These are phyloP conservation scores for Platycheirus rosarum DNA, from an alignment of 2,888 invertebrate genomes.

Conservation along the genomic window DNA sequence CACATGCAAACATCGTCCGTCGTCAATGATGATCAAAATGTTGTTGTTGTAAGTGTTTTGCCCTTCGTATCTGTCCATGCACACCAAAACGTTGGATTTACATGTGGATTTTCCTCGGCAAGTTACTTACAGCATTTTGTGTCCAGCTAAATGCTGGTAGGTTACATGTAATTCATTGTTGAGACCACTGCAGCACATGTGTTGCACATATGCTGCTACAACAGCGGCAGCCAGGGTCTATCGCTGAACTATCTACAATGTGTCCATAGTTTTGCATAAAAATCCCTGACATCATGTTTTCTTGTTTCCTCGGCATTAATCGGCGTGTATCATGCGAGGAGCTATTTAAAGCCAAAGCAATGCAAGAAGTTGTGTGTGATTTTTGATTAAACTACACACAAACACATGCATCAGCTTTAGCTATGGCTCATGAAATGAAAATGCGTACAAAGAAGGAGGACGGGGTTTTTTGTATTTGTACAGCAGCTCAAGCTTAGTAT, in stretches of 20 bases:
- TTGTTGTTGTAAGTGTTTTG: constrained; percentile 39
- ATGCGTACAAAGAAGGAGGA: constrained; percentile 36
- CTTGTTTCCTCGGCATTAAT: constrained; percentile 70
- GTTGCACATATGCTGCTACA: constrained; percentile 68
- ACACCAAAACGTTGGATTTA: constrained; percentile 53
- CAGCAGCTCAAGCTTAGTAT: constrained; percentile 21
- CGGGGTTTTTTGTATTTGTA: not conserved
- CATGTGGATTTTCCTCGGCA: constrained; percentile 54
- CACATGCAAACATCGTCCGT: constrained; percentile 12
- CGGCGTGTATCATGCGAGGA: constrained; percentile 70
- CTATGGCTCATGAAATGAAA: constrained; percentile 1
- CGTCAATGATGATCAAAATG: constrained; percentile 39
- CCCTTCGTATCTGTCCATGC: constrained; percentile 31
- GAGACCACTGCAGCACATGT: constrained; percentile 71
- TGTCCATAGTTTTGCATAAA: constrained; percentile 74
- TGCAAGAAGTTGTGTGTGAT: constrained; percentile 55
- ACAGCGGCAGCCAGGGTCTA: constrained; percentile 55
- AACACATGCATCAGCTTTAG: constrained; percentile 15
- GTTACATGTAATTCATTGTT: constrained; percentile 72
- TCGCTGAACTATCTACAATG: constrained; percentile 65
- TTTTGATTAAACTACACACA: constrained; percentile 53
- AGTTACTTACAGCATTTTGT: constrained; percentile 37
- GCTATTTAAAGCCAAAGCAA: constrained; percentile 37
- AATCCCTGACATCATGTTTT: constrained; percentile 74
- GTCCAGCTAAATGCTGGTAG: constrained; percentile 63